phyloP scores from a whole-genome alignment of 2,888 invertebrate genomes.

The Acronicta psi region DNA sequence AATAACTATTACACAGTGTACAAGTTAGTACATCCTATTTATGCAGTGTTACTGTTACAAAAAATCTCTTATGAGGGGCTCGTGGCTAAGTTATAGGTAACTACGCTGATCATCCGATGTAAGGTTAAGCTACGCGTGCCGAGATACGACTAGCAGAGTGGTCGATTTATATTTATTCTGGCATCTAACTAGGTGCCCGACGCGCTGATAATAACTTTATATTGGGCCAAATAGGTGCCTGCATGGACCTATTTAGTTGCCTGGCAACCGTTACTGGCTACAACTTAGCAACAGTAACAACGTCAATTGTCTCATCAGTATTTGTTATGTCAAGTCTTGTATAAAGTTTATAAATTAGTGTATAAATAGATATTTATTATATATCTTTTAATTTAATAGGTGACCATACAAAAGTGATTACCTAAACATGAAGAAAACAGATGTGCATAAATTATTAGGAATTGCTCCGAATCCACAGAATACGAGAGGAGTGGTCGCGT shows the following conservation, averaged over 20 bases:
- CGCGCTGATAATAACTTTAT: too few relatives aligned
- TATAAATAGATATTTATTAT: constrained; percentile 6
- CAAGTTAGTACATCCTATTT: too few relatives aligned
- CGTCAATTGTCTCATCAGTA: constrained; percentile 50
- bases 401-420: constrained; percentile 4
- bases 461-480: constrained; percentile 70
- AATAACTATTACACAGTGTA: too few relatives aligned
- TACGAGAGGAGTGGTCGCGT: constrained; percentile 69
- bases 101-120: too few relatives aligned
- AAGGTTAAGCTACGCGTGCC: too few relatives aligned
- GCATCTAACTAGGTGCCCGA: too few relatives aligned
- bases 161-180: too few relatives aligned
- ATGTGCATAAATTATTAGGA: constrained; percentile 63
- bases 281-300: constrained; percentile 70
- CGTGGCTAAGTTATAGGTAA: too few relatives aligned
- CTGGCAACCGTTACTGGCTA: constrained; percentile 18
- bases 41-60: too few relatives aligned
- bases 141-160: too few relatives aligned
- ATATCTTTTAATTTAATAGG: constrained; percentile 7
- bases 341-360: constrained; percentile 37
- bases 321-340: constrained; percentile 45
- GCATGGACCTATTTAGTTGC: constrained; percentile 5
- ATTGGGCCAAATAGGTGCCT: neutral
- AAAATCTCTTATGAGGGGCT: too few relatives aligned
- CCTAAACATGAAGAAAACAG: constrained; percentile 58